A percentile compares a stretch with the other conserved stretches of the same genome.
phyloP scores from a whole-genome alignment of 2,797 vertebrate genomes.

The Strix occidentalis region DNA sequence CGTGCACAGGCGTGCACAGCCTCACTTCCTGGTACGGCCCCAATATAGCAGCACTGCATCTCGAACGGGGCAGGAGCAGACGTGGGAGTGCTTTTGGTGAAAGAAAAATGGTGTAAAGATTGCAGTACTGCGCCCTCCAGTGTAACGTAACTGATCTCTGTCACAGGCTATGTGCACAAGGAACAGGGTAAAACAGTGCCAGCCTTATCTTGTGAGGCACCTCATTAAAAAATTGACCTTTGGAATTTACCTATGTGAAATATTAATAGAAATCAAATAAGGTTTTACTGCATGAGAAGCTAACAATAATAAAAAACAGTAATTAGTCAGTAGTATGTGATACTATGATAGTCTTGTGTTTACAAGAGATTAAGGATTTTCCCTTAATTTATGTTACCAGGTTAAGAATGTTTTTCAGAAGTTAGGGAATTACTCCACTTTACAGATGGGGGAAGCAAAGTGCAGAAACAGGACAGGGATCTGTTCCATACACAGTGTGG shows the following conservation, averaged over 20 bases:
- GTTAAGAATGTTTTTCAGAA: background rate
- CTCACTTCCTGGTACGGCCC: background rate
- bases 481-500: background rate
- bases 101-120: fast-evolving
- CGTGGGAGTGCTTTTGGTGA: too few relatives aligned
- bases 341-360: fast-evolving
- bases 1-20: background rate
- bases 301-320: background rate
- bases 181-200: fast-evolving
- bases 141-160: background rate
- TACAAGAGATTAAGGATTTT: background rate
- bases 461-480: background rate
- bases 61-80: background rate
- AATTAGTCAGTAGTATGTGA: background rate
- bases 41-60: background rate
- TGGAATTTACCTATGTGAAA: background rate
- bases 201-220: background rate
- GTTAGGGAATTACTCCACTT: background rate
- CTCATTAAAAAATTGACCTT: background rate
- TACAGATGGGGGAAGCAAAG: background rate
- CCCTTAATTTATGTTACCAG: background rate
- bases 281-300: background rate
- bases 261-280: background rate
- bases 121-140: background rate
- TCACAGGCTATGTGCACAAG: fast-evolving